Percentiles rank a stretch among this genome's conserved stretches.
Evolutionary conservation across 1,140 invertebrate species (phyloP).

Genomic region (Nixonia krombeini): DNA sequence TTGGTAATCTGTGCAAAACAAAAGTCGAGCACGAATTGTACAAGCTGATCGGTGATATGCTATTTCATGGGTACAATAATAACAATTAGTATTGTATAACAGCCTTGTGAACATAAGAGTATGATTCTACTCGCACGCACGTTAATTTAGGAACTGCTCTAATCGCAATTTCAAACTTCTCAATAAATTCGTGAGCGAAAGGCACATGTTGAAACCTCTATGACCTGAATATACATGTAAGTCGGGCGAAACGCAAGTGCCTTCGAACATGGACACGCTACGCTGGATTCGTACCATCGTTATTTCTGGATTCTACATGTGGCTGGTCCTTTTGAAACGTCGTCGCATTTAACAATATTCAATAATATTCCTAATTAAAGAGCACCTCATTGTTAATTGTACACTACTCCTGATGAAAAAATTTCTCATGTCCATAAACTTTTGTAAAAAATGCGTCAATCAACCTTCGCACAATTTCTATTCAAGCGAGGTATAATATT

Average conservation of each 20-base stretch:
- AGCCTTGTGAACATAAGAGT: constrained; percentile 31
- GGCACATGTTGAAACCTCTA: constrained; percentile 51
- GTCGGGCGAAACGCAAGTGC: constrained; percentile 25
- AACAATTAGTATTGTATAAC: constrained; percentile 31
- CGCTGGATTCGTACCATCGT: constrained; percentile 29
- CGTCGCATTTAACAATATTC: constrained; percentile 9
- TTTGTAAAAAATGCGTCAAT: constrained; percentile 15
- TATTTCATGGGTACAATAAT: constrained; percentile 28
- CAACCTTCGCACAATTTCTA: constrained; percentile 5
- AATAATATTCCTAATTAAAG: constrained; percentile 19
- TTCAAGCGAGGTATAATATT: no score
- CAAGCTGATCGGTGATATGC: constrained; percentile 36
- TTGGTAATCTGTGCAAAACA: constrained; percentile 38
- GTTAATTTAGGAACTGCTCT: constrained; percentile 41
- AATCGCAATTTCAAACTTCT: constrained; percentile 44
- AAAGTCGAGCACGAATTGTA: constrained; percentile 32
- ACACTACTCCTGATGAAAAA: constrained; percentile 17
- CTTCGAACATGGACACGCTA: constrained; percentile 26
- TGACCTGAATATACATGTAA: constrained; percentile 30
- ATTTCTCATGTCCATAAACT: constrained; percentile 12
- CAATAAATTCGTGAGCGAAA: constrained; percentile 50
- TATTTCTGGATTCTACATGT: constrained; percentile 15
- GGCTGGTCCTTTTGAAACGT: constrained; percentile 1
- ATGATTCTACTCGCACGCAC: constrained; percentile 26
- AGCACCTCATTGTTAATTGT: constrained; percentile 20